Conservation (phyloP, 2,797 vertebrate genomes). For the Anolis apletophallus region DNA sequence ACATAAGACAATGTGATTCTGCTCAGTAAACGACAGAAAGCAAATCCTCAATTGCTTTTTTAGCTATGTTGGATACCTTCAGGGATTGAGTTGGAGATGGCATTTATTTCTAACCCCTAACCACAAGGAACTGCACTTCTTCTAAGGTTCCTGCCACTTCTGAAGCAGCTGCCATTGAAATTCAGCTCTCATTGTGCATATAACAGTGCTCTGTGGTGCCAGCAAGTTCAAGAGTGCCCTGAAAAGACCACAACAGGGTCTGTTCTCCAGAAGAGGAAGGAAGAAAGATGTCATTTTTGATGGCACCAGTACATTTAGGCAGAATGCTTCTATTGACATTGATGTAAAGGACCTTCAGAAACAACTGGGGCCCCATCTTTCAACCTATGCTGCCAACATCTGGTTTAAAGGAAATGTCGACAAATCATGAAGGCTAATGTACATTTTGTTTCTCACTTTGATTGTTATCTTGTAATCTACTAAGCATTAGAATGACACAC, state of each 20-base stretch:
- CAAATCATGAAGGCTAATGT: not conserved
- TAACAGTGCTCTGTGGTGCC: not conserved
- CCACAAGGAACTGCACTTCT: too few relatives aligned
- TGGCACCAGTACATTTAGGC: not conserved
- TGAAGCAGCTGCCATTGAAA: not conserved
- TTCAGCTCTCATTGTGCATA: not conserved
- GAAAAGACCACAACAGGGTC: not conserved
- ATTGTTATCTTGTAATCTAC: too few relatives aligned
- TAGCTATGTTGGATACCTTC: not conserved
- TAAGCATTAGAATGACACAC: not conserved
- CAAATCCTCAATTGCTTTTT: too few relatives aligned
- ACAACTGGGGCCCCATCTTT: too few relatives aligned
- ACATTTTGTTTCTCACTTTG: not conserved
- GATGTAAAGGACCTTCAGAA: too few relatives aligned
- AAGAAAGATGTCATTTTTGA: not conserved
- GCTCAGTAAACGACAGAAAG: too few relatives aligned
- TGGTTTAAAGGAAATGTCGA: not conserved
- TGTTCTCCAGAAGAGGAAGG: not conserved
- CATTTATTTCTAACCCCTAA: too few relatives aligned
- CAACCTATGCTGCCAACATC: not conserved
- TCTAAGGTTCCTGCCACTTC: not conserved
- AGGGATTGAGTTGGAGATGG: too few relatives aligned
- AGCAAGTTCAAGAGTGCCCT: too few relatives aligned
- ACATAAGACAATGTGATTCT: too few relatives aligned
- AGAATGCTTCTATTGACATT: not conserved